These are phyloP conservation scores for Chelmon rostratus DNA, from an alignment of 2,797 vertebrate species.

Conservation along the genomic window DNA sequence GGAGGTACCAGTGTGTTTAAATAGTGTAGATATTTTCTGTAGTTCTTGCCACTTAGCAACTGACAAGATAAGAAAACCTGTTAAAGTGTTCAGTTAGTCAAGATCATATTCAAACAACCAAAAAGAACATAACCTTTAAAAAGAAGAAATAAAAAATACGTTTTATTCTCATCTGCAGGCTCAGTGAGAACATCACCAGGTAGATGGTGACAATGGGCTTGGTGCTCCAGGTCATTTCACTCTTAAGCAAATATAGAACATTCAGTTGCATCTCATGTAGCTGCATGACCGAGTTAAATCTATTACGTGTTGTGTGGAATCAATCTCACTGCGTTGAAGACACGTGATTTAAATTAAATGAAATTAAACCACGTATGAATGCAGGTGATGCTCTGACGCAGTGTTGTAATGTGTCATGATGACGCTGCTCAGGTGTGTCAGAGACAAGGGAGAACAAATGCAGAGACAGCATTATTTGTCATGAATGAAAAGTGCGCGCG, in stretches of 20 bases:
- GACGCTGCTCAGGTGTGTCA: conserved; percentile 20
- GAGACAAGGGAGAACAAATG: conserved; percentile 3
- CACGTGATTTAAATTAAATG: conserved; percentile 29
- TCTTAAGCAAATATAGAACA: conserved; percentile 13
- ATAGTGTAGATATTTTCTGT: neutral
- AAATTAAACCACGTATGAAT: conserved; percentile 12
- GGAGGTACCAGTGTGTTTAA: neutral
- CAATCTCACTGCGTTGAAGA: conserved; percentile 11
- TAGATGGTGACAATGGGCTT: conserved; percentile 17
- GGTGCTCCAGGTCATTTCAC: conserved; percentile 25
- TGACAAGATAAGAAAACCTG: neutral
- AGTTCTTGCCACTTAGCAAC: neutral
- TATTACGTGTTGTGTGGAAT: conserved; percentile 35
- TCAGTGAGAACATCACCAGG: neutral
- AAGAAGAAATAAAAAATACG: conserved; percentile 9
- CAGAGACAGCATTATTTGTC: neutral
- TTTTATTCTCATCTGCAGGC: neutral
- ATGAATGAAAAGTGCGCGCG: conserved; percentile 34
- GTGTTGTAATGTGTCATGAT: neutral
- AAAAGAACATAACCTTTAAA: conserved; percentile 5
- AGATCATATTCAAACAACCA: neutral
- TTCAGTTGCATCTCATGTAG: conserved; percentile 6
- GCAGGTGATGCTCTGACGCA: conserved; percentile 1
- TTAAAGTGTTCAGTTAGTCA: neutral
- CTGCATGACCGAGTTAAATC: conserved; percentile 15